These are phyloP conservation scores for Leptinotarsa defecta DNA, from an alignment of 1,140 invertebrate genomes.

Conservation along the genomic window DNA sequence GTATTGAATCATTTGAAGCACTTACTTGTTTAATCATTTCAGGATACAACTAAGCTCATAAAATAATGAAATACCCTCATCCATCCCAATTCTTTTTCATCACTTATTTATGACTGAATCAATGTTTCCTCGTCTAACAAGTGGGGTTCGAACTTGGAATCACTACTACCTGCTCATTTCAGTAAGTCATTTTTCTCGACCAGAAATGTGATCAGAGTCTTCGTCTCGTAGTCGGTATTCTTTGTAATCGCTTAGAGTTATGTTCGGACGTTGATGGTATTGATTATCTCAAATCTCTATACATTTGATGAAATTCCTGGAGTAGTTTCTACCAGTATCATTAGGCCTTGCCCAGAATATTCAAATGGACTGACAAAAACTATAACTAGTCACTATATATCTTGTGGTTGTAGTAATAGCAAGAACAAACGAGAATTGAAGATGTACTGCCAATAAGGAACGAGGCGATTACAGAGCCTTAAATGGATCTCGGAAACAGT, in stretches of 20 bases:
- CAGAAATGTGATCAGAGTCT: background rate
- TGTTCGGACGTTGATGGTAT: background rate
- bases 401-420: background rate
- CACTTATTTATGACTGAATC: no score
- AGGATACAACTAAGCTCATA: no score
- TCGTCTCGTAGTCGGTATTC: background rate
- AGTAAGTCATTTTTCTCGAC: background rate
- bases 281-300: conserved; percentile 1
- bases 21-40: no score
- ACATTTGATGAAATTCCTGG: background rate
- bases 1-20: no score
- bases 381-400: background rate
- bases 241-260: background rate
- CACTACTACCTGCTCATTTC: background rate
- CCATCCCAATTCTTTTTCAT: no score
- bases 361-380: conserved; percentile 2
- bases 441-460: conserved; percentile 9
- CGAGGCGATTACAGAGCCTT: background rate
- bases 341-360: conserved; percentile 1
- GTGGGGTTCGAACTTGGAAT: background rate
- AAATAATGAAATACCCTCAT: no score
- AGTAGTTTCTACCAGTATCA: background rate
- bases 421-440: conserved; percentile 3
- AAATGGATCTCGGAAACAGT: background rate
- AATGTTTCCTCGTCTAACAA: no score